Evolutionary conservation across 2,888 invertebrate species (phyloP).

Genomic region (Polietes domitor): DNA sequence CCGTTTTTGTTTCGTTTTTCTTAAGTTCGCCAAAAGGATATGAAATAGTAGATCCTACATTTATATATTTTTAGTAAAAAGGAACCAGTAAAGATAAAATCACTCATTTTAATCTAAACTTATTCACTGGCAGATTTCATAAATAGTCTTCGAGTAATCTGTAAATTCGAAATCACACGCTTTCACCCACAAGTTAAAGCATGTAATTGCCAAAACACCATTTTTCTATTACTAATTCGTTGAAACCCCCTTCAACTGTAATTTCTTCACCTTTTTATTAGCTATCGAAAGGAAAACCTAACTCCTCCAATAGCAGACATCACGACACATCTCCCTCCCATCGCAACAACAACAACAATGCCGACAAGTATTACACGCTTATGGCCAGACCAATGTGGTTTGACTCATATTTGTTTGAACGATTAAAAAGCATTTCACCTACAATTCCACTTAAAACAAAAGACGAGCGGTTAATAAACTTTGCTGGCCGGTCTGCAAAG

Average conservation of each 20-base stretch:
- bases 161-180: too few species aligned
- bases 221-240: background rate
- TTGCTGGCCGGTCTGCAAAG: constrained; percentile 7
- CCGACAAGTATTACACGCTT: constrained; percentile 26
- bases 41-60: too few species aligned
- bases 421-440: constrained; percentile 49
- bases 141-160: too few species aligned
- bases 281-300: background rate
- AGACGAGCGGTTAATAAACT: constrained; percentile 55
- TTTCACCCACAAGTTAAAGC: too few species aligned
- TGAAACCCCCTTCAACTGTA: background rate
- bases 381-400: constrained; percentile 25
- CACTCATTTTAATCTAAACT: too few species aligned
- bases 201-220: too few species aligned
- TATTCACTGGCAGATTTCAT: too few species aligned
- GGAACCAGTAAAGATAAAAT: too few species aligned
- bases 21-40: too few species aligned
- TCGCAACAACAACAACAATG: background rate
- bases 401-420: constrained; percentile 32
- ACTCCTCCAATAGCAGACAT: background rate
- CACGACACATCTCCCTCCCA: background rate
- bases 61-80: too few species aligned
- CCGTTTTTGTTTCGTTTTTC: too few species aligned
- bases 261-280: background rate
- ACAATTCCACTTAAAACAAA: constrained; percentile 62